Evolutionary conservation across 2,797 vertebrate genomes (phyloP).

Genomic region (Macropodus opercularis): DNA sequence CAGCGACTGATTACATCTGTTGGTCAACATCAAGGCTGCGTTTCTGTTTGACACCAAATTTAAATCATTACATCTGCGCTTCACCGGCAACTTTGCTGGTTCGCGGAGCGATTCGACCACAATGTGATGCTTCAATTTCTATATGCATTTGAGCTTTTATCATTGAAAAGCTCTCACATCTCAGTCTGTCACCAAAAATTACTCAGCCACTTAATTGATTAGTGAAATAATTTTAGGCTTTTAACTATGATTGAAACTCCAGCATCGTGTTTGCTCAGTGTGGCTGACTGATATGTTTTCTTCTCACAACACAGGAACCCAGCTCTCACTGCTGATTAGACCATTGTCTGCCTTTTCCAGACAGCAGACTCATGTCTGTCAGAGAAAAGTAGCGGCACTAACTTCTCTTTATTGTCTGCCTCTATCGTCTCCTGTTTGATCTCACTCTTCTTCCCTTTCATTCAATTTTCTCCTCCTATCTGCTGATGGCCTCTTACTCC

Average conservation of each 20-base stretch:
- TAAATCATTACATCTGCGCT: too few relatives aligned
- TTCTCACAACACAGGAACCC: conserved; percentile 29
- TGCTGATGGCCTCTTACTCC: conserved; percentile 19
- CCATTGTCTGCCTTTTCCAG: conserved; percentile 42
- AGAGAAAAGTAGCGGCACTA: conserved; percentile 16
- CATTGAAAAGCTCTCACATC: too few relatives aligned
- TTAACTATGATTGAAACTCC: too few relatives aligned
- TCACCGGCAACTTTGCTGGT: too few relatives aligned
- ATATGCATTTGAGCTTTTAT: too few relatives aligned
- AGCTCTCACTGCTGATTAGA: conserved; percentile 40
- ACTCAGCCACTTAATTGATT: not conserved
- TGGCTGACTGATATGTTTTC: not conserved
- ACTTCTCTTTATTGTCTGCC: conserved; percentile 40
- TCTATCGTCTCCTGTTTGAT: conserved; percentile 53
- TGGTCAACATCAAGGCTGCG: too few relatives aligned
- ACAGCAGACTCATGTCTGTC: conserved; percentile 23
- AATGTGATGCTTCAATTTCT: too few relatives aligned
- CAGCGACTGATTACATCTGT: not conserved
- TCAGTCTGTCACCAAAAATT: too few relatives aligned
- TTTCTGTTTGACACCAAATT: too few relatives aligned
- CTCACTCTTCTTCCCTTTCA: conserved; percentile 42
- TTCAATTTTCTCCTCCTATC: conserved; percentile 29
- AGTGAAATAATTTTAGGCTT: too few relatives aligned
- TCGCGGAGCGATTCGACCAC: too few relatives aligned
- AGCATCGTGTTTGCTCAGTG: not conserved